These are phyloP conservation scores for Anolis sagrei DNA, from an alignment of 2,113 vertebrate genomes.

Conservation along the genomic window DNA sequence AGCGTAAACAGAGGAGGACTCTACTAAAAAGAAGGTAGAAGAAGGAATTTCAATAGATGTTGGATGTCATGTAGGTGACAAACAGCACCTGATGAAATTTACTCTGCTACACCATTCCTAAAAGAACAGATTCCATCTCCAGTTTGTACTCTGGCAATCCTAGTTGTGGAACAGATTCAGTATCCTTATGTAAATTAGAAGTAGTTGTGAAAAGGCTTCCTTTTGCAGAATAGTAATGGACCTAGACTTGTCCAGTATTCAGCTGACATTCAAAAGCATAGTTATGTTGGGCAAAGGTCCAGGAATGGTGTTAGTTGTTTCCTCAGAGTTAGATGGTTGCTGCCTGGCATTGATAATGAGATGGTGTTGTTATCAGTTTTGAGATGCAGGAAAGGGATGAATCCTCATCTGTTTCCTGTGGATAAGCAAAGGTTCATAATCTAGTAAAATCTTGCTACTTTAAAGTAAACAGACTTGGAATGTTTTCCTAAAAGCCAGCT, in stretches of 20 bases:
- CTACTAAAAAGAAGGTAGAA: no score
- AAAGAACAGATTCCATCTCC: background rate
- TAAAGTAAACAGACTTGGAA: conserved; percentile 82
- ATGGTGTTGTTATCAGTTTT: conserved; percentile 92
- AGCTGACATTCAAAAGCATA: conserved; percentile 74
- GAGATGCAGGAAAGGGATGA: conserved; percentile 93
- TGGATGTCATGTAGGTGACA: no score
- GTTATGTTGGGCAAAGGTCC: conserved; percentile 88
- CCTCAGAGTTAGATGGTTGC: conserved; percentile 86
- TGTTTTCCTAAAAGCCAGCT: conserved; percentile 64
- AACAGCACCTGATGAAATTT: no score
- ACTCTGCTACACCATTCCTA: no score
- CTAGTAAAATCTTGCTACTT: conserved; percentile 90
- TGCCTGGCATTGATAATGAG: conserved; percentile 90
- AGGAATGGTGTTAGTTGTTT: conserved; percentile 90
- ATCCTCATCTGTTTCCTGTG: conserved; percentile 99
- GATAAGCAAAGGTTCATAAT: conserved; percentile 93
- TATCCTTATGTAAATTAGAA: background rate
- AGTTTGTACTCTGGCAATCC: no score
- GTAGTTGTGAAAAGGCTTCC: conserved; percentile 34
- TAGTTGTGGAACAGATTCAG: background rate
- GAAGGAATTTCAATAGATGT: no score
- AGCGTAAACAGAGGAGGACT: no score
- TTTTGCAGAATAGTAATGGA: conserved; percentile 51
- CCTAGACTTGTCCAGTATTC: conserved; percentile 65